These are phyloP conservation scores for Labeo calbasu DNA, from an alignment of 2,797 vertebrate species.

Conservation along the genomic window DNA sequence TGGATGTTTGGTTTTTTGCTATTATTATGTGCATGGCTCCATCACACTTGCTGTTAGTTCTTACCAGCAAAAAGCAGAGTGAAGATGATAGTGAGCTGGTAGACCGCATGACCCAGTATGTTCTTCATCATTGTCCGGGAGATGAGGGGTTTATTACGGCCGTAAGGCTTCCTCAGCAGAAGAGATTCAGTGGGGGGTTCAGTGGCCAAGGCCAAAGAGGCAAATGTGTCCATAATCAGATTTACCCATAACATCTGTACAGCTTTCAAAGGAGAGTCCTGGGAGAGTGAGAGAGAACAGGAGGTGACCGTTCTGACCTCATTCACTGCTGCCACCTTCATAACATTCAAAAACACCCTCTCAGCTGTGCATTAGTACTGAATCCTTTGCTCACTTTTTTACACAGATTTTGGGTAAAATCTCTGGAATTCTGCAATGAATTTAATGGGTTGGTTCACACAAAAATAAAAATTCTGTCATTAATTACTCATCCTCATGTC, in stretches of 20 bases:
- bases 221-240: constrained; percentile 99
- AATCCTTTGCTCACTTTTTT: neutral
- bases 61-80: constrained; percentile 95
- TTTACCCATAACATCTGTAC: constrained; percentile 99
- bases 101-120: constrained; percentile 95
- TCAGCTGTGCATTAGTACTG: neutral
- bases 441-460: neutral
- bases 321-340: constrained; percentile 5
- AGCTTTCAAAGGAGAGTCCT: constrained; percentile 98
- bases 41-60: constrained; percentile 45
- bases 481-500: no score
- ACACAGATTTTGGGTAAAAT: neutral
- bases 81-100: constrained; percentile 94
- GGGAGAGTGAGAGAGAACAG: constrained; percentile 43
- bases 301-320: constrained; percentile 36
- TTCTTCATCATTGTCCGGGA: constrained; percentile 99
- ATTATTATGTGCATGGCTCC: neutral
- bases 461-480: no score
- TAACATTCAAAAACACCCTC: neutral
- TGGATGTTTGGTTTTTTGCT: neutral
- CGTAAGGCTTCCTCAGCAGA: constrained; percentile 94
- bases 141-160: constrained; percentile 98
- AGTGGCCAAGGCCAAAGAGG: constrained; percentile 95
- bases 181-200: constrained; percentile 97
- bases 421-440: neutral